These are phyloP conservation scores for Drosophila birchii DNA, from an alignment of 2,888 invertebrate species.

Conservation along the genomic window DNA sequence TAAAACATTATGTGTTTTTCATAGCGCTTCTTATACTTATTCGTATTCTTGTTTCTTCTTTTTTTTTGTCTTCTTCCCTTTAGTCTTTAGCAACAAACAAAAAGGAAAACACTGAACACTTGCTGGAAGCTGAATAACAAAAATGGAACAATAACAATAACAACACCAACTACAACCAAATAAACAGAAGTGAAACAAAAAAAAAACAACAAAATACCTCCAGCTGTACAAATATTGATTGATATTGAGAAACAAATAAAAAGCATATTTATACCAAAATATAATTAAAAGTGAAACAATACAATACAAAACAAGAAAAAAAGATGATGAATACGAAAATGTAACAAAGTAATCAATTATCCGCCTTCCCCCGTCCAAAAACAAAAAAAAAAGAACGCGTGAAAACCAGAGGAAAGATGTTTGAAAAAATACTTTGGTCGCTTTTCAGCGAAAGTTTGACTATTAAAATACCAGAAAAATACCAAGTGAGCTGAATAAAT, in stretches of 20 bases:
- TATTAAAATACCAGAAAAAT: neutral
- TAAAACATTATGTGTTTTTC: too few relatives aligned
- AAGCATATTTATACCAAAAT: conserved; percentile 22
- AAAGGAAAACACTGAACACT: conserved; percentile 30
- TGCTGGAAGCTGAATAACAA: conserved; percentile 33
- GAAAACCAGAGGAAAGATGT: conserved; percentile 2
- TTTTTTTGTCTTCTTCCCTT: conserved; percentile 16
- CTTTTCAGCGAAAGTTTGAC: neutral
- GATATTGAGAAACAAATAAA: conserved; percentile 42
- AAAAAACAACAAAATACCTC: conserved; percentile 65
- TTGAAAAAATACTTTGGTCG: conserved; percentile 14
- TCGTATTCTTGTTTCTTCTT: conserved; percentile 26
- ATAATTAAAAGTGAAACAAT: conserved; percentile 12
- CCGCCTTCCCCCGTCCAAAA: conserved; percentile 13
- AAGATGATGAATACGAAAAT: conserved; percentile 6
- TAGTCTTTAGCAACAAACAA: conserved; percentile 46
- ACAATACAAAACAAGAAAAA: too few relatives aligned
- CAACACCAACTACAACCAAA: conserved; percentile 36
- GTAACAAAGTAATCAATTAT: conserved; percentile 7
- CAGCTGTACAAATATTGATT: conserved; percentile 73
- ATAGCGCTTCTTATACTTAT: neutral
- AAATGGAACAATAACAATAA: conserved; percentile 17
- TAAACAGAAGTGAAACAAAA: conserved; percentile 39
- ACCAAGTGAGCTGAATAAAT: conserved; percentile 14
- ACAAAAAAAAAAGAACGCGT: neutral